Evolutionary conservation across 2,888 invertebrate genomes (phyloP).

Genomic region (Neoascia interrupta): DNA sequence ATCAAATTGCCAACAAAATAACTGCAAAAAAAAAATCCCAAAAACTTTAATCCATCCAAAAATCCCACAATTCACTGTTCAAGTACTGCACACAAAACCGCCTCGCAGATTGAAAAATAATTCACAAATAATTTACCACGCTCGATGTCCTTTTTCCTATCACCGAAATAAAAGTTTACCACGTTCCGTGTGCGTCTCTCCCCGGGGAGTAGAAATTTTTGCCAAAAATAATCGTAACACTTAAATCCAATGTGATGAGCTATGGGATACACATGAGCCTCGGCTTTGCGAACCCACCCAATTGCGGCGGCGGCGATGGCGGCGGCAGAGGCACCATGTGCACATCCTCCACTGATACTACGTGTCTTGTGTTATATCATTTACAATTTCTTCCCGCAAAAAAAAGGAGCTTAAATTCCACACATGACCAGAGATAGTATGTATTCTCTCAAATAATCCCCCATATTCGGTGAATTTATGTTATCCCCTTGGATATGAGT

Average conservation of each 20-base stretch:
- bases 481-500: constrained; percentile 64
- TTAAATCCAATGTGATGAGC: constrained; percentile 67
- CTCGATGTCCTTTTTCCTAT: too few relatives aligned
- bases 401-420: constrained; percentile 25
- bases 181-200: too few relatives aligned
- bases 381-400: constrained; percentile 40
- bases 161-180: too few relatives aligned
- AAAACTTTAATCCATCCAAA: constrained; percentile 12
- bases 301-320: neutral
- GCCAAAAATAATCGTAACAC: constrained; percentile 55
- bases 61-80: constrained; percentile 3
- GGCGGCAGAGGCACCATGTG: constrained; percentile 16
- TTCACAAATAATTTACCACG: constrained; percentile 59
- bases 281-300: constrained; percentile 13
- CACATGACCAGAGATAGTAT: constrained; percentile 31
- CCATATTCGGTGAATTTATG: constrained; percentile 65
- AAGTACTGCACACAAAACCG: constrained; percentile 2
- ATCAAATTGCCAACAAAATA: too few relatives aligned
- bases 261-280: too few relatives aligned
- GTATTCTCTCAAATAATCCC: constrained; percentile 58
- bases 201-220: too few relatives aligned
- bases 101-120: constrained; percentile 50
- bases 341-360: neutral
- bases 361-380: constrained; percentile 42
- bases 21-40: neutral